Evolutionary conservation across 2,888 invertebrate species (phyloP), one percentile per base, ranked within the genome.

Genomic region (Arctia plantaginis): DNA sequence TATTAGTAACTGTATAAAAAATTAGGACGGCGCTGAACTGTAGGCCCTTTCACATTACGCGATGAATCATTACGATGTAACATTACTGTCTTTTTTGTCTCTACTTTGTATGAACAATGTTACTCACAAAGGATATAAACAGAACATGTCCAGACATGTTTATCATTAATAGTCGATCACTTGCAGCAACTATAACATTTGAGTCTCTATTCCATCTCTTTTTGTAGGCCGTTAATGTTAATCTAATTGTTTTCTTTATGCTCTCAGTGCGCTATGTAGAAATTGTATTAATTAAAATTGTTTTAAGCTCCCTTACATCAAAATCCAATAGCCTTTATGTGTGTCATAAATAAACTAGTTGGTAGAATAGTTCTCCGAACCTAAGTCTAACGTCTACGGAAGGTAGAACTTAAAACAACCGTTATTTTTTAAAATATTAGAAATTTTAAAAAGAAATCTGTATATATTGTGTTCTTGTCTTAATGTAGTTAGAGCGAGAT

Each of bases 31-130:
- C 27, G 6, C 6, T 35, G 55, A 73, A 82, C 74, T 80, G 78
- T 78, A 77, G 75, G 79, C 74, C 78, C 75, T 82, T 80, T 86
- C 79, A 82, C 78, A 83, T 86, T 89, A 88, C 87, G 90, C 89
- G 85, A 90, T 89, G 87, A 87, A 84, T 88, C 86, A 89, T 85
- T 80, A 83, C 79, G 79, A 78, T 72, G 80, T 81, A 77, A 78
- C 68, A 71, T 79, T 83, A 51, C 62, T 62, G 30, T 15, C 30
- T 62, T 59, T 76, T 78, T 80, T 55, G 18, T 33, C 44, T 68
- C 41, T 35, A 35, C 30, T 69, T 69, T 70, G 66, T 75, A 75
- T 83, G 80, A 15, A 62, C n/a, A 35, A 12, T 66, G 35, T 35
- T 35, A 23, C 1, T 66, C 3, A 10, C 15, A 62, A 30, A 30